These are phyloP conservation scores for Myathropa florea DNA, from an alignment of 2,888 invertebrate genomes.

Conservation along the genomic window DNA sequence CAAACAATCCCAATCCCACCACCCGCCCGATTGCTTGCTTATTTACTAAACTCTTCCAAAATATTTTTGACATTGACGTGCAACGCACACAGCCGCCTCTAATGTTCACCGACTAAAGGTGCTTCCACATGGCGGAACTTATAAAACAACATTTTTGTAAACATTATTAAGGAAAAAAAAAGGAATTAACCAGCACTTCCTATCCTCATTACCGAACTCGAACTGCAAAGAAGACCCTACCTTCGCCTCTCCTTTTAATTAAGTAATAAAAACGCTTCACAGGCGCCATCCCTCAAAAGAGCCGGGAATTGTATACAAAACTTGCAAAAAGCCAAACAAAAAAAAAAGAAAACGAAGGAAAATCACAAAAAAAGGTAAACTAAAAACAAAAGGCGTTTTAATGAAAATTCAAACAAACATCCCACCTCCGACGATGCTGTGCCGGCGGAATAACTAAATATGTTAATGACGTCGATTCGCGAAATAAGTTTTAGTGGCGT, in stretches of 20 bases:
- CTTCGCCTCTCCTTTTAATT: constrained; percentile 9
- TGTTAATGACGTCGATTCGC: constrained; percentile 59
- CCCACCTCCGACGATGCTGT: constrained; percentile 6
- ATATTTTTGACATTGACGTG: neutral
- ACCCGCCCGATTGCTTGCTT: neutral
- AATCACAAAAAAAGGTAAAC: constrained; percentile 13
- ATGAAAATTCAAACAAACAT: constrained; percentile 62
- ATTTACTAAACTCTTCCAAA: neutral
- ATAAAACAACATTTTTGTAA: neutral
- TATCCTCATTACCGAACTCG: constrained; percentile 14
- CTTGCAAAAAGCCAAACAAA: neutral
- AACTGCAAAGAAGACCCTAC: neutral
- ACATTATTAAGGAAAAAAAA: neutral
- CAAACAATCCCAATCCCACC: neutral
- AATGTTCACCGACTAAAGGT: neutral
- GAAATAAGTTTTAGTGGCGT: constrained; percentile 8
- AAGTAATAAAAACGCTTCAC: constrained; percentile 41
- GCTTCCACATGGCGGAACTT: constrained; percentile 4
- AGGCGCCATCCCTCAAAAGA: constrained; percentile 38
- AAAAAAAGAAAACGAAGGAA: neutral
- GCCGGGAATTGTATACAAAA: constrained; percentile 16
- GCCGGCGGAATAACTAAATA: constrained; percentile 45
- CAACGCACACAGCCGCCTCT: neutral
- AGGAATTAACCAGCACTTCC: constrained; percentile 7
- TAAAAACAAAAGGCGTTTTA: constrained; percentile 40